These are phyloP conservation scores for Sarcophaga peregrina DNA, from an alignment of 1,140 invertebrate species.

Conservation along the genomic window DNA sequence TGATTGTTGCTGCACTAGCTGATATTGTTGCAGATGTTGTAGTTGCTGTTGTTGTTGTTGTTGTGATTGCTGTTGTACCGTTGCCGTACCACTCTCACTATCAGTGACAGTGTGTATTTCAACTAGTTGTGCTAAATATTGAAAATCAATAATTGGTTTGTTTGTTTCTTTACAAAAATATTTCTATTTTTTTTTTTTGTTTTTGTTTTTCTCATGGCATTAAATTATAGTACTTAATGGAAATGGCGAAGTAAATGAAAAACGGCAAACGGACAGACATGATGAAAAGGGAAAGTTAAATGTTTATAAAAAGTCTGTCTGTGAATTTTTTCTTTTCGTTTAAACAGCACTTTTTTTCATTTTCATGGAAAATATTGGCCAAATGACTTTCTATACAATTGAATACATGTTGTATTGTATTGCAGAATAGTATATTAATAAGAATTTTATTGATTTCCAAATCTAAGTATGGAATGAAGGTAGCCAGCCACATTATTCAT, in stretches of 20 bases:
- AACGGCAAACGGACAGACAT: not conserved
- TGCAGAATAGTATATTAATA: too few species aligned
- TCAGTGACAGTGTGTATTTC: slow-evolving; percentile 62
- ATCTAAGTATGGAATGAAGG: too few species aligned
- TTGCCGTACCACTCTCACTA: slow-evolving; percentile 51
- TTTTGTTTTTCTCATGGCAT: slow-evolving; percentile 3
- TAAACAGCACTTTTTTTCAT: too few species aligned
- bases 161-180: not conserved
- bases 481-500: too few species aligned
- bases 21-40: slow-evolving; percentile 9
- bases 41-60: slow-evolving; percentile 25
- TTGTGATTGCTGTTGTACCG: slow-evolving; percentile 35
- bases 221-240: slow-evolving; percentile 10
- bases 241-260: not conserved
- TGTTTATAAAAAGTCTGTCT: not conserved
- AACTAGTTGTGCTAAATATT: slow-evolving; percentile 60
- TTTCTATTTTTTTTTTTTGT: not conserved
- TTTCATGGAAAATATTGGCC: too few species aligned
- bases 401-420: too few species aligned
- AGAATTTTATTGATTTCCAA: too few species aligned
- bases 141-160: slow-evolving; percentile 21
- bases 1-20: slow-evolving; percentile 2
- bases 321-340: not conserved
- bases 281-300: slow-evolving; percentile 16
- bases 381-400: too few species aligned